These are phyloP conservation scores for Eupithecia abbreviata DNA, from an alignment of 2,888 invertebrate genomes.

Conservation along the genomic window DNA sequence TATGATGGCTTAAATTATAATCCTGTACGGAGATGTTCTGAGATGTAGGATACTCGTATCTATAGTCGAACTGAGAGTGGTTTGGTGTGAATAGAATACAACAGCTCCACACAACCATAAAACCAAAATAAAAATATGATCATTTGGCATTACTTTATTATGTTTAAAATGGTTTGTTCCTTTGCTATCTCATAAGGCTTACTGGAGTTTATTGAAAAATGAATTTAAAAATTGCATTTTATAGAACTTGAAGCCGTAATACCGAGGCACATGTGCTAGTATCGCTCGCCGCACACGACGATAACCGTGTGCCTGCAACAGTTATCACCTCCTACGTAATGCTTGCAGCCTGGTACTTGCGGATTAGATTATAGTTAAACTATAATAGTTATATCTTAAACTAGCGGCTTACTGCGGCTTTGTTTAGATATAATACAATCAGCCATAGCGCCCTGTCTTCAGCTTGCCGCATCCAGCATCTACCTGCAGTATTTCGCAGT, in stretches of 20 bases:
- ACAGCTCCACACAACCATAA: no score
- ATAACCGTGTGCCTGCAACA: constrained; percentile 37
- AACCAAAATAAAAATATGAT: background rate
- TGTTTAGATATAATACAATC: background rate
- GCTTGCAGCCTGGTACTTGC: constrained; percentile 39
- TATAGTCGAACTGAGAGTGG: no score
- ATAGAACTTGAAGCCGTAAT: constrained; percentile 32
- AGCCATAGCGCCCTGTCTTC: no score
- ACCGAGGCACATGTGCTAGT: constrained; percentile 38
- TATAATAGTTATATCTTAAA: background rate
- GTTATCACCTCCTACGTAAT: constrained; percentile 40
- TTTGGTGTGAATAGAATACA: no score
- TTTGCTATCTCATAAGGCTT: background rate
- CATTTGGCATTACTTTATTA: background rate
- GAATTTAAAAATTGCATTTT: background rate
- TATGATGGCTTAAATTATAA: no score
- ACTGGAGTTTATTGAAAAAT: background rate
- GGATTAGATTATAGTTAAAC: constrained; percentile 22
- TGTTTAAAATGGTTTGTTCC: background rate
- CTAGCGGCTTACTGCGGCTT: background rate
- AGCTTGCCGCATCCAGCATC: no score
- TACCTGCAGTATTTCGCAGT: no score
- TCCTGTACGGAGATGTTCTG: no score
- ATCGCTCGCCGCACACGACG: constrained; percentile 31
- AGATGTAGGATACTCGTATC: no score